A percentile compares a stretch with the other conserved stretches of the same genome.
Conservation (phyloP, 2,888 invertebrate species). For the Girardia tigrina region DNA sequence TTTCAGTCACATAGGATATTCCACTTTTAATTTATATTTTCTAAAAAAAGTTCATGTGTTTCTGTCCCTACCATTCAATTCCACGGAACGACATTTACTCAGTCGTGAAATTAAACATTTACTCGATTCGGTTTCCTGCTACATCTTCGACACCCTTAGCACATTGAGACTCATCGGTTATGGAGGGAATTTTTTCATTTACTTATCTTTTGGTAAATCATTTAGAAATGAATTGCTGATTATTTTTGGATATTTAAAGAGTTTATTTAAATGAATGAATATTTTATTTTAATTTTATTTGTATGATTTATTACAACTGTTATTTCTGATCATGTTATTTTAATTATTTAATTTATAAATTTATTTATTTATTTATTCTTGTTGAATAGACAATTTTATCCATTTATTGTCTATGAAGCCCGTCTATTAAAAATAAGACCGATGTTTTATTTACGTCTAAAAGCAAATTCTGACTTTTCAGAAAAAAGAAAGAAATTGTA, state of each 20-base stretch:
- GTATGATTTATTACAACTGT: no score
- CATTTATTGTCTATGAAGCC: no score
- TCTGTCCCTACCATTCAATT: neutral
- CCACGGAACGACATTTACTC: neutral
- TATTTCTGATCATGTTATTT: no score
- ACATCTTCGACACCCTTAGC: neutral
- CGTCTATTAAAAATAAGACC: no score
- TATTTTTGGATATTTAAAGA: neutral
- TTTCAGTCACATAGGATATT: neutral
- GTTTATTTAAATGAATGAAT: neutral
- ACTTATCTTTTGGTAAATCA: neutral
- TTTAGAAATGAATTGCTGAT: neutral
- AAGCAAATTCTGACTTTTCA: no score
- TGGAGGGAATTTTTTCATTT: conserved; percentile 11
- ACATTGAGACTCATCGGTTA: conserved; percentile 1
- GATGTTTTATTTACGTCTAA: no score
- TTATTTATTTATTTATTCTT: no score
- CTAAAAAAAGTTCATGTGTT: neutral
- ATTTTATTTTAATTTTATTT: neutral
- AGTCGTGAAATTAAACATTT: neutral
- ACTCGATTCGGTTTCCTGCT: neutral
- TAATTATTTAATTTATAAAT: no score
- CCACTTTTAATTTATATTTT: neutral
- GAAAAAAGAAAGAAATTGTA: no score
- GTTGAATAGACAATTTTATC: no score